A percentile compares a stretch with the other conserved stretches of the same genome.
Conservation (phyloP, 1,140 invertebrate genomes). For the Drosophila nebulosa region DNA sequence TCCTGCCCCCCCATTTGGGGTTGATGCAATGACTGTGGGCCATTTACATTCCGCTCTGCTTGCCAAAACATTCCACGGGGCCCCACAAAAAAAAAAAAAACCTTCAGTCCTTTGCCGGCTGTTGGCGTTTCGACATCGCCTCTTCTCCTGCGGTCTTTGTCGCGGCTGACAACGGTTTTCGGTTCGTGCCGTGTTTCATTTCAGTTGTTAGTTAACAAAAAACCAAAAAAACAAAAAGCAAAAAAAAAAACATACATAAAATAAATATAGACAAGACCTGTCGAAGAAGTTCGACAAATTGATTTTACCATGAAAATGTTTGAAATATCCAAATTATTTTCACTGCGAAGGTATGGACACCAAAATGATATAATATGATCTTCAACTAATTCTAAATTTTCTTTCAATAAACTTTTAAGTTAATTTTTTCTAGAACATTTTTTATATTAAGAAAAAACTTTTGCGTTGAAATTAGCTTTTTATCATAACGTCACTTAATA, state of each 20-base stretch:
- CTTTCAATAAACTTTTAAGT: too few species aligned
- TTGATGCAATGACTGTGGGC: constrained; percentile 16
- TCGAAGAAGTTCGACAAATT: not conserved
- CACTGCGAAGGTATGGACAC: constrained; percentile 65
- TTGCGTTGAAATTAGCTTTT: too few species aligned
- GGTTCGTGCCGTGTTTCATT: constrained; percentile 4
- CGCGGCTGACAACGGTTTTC: constrained; percentile 10
- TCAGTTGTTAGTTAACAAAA: not conserved
- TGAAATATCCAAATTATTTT: constrained; percentile 74
- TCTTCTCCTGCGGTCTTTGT: constrained; percentile 15
- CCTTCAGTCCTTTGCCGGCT: constrained; percentile 64
- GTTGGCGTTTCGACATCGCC: constrained; percentile 62
- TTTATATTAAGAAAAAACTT: too few species aligned
- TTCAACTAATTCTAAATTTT: too few species aligned
- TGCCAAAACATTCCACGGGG: constrained; percentile 6
- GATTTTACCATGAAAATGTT: constrained; percentile 66
- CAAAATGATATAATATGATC: too few species aligned
- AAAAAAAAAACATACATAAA: constrained; percentile 29
- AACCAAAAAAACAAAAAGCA: constrained; percentile 24
- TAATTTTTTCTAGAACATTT: too few species aligned
- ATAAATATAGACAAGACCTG: constrained; percentile 4
- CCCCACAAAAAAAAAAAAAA: constrained; percentile 6
- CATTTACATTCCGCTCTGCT: constrained; percentile 26
- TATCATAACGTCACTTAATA: too few species aligned
- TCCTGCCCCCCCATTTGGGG: not conserved